These are phyloP conservation scores for Rhagonycha fulva DNA, from an alignment of 2,888 invertebrate species.

Conservation along the genomic window DNA sequence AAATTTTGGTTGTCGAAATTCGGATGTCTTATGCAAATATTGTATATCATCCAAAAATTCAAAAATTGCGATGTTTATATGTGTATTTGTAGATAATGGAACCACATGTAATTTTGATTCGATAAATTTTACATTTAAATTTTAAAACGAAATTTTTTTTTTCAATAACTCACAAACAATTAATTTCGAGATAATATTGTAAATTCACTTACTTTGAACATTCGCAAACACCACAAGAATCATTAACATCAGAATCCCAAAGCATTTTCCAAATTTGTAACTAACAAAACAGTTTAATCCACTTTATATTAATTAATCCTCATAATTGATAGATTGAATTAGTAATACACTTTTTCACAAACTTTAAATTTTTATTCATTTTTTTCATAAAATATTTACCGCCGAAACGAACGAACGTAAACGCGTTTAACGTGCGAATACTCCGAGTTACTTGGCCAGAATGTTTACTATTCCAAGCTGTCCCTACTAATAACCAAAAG, in stretches of 20 bases:
- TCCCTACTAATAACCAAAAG: background rate
- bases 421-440: background rate
- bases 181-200: background rate
- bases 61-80: background rate
- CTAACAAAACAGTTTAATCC: background rate
- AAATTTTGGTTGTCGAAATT: background rate
- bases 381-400: background rate
- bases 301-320: background rate
- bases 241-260: conserved; percentile 49
- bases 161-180: background rate
- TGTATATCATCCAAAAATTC: conserved; percentile 7
- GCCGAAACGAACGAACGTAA: background rate
- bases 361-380: background rate
- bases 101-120: background rate
- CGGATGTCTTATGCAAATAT: background rate
- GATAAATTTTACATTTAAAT: background rate
- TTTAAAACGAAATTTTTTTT: background rate
- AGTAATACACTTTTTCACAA: background rate
- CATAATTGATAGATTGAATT: background rate
- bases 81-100: background rate
- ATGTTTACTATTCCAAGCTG: background rate
- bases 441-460: background rate
- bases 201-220: conserved; percentile 53
- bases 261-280: conserved; percentile 31
- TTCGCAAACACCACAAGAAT: conserved; percentile 54